These are phyloP conservation scores for Drosophila subquinaria DNA, from an alignment of 2,888 invertebrate species.

Conservation along the genomic window DNA sequence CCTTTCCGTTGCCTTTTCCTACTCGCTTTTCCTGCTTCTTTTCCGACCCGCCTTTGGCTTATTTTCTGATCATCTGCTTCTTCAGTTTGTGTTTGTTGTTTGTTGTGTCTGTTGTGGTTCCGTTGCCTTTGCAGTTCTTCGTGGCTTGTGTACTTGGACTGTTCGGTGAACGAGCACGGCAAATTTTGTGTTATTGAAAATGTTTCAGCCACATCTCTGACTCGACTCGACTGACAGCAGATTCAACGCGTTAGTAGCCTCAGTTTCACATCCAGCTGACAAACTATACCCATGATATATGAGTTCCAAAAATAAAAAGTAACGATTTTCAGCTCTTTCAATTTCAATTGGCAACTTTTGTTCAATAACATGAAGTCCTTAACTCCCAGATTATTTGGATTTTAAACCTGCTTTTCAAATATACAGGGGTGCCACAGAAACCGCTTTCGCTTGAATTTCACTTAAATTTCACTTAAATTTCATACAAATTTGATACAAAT, in stretches of 20 bases:
- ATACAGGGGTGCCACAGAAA: too few relatives aligned
- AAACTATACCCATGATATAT: background rate
- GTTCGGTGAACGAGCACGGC: slow-evolving; percentile 37
- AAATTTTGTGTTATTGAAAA: slow-evolving; percentile 54
- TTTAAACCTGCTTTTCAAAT: too few relatives aligned
- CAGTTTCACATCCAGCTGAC: background rate
- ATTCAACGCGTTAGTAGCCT: slow-evolving; percentile 10
- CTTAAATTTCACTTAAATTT: too few relatives aligned
- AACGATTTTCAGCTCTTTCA: background rate
- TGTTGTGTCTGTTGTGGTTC: background rate
- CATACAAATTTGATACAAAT: too few relatives aligned
- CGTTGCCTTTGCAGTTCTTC: background rate
- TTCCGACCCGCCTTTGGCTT: background rate
- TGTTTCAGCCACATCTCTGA: slow-evolving; percentile 41
- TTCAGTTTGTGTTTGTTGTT: too few relatives aligned
- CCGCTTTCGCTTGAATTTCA: too few relatives aligned
- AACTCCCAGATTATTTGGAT: too few relatives aligned
- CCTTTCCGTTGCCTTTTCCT: background rate
- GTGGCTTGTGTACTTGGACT: slow-evolving; percentile 17
- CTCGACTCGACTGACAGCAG: slow-evolving; percentile 45
- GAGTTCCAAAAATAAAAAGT: background rate
- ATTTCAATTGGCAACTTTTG: too few relatives aligned
- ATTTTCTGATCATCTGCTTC: background rate
- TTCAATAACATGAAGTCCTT: too few relatives aligned
- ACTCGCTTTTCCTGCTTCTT: too few relatives aligned